Base-by-base conservation (phyloP, 2,113 vertebrate species). In the Polypterus bichir region DNA sequence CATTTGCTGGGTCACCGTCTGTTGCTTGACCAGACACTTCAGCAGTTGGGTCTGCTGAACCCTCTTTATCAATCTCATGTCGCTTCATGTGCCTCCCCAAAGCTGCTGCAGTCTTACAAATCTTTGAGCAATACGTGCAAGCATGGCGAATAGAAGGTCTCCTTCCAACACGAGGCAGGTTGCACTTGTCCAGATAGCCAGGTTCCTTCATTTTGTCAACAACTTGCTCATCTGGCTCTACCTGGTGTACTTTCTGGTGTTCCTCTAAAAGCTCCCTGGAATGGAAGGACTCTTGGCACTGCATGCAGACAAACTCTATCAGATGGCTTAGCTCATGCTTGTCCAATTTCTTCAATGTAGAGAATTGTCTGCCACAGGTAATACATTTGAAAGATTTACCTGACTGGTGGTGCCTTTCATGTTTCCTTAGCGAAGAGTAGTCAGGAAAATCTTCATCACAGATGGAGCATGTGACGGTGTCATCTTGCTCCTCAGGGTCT, bases 41-140 rank as follows among this genome's bases (percentile, higher is more conserved):
- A 0, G 68, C 68, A 7, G 6, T 9, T 27, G 67, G 52, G 45
- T 71, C 68, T n/a, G 71, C 65, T 27, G 73, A 74, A 49, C 77
- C 79, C 46, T 57, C 75, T 62, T 74, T 76, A 68, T 88, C 82
- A 1, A 85, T 69, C 49, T 87, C 79, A 0, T 94, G 91, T 64
- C 91, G 87, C 62, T 89, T 81, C 59, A 80, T 68, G 3, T 94
- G 91, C 58, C 91, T 87, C 67, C 77, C 88, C 10, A 93, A 76
- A 3, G 91, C 90, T 0, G 91, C 90, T 0, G 88, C 86, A 0
- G 91, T 92, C 75, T 92, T 92, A 77, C 91, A 94, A 63, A 92
- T 86, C 68, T 92, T 92, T 53, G 89, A 76, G 62, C 91, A 94
- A 46, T 87, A 83, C 0, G 85, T 72, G 64, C 91, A 94, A 66